Evolutionary conservation across 2,888 invertebrate genomes (phyloP).

Genomic region (Meiosimyza decipiens): DNA sequence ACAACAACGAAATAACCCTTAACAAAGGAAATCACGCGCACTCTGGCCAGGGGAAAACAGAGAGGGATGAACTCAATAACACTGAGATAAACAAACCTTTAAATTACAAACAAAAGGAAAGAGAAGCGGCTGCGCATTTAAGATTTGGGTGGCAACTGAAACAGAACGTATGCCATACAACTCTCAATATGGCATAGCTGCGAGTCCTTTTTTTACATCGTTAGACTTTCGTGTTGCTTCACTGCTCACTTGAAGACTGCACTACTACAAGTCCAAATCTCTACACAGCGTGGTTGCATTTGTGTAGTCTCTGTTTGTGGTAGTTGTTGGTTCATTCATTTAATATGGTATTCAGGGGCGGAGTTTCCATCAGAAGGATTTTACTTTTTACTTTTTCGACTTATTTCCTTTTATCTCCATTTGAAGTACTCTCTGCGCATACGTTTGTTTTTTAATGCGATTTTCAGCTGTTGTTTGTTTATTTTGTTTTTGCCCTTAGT

Average conservation of each 20-base stretch:
- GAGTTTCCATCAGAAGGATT: constrained; percentile 49
- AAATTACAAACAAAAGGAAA: not conserved
- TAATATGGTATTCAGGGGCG: constrained; percentile 50
- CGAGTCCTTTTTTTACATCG: constrained; percentile 9
- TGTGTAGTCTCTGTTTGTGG: constrained; percentile 11
- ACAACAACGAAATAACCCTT: constrained; percentile 20
- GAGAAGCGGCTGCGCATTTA: constrained; percentile 47
- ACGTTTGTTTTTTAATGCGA: constrained; percentile 13
- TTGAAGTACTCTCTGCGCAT: constrained; percentile 32
- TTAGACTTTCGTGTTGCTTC: not conserved
- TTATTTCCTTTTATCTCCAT: constrained; percentile 2
- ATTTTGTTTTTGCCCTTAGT: constrained; percentile 31
- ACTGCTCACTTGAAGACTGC: constrained; percentile 14
- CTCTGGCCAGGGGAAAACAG: constrained; percentile 17
- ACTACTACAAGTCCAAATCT: constrained; percentile 1
- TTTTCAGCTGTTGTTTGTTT: constrained; percentile 28
- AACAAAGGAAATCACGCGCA: constrained; percentile 10
- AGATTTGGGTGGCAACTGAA: constrained; percentile 53
- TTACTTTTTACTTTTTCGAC: constrained; percentile 16
- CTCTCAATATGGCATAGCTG: constrained; percentile 4
- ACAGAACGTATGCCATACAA: not conserved
- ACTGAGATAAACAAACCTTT: too few relatives aligned
- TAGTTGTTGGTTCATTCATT: constrained; percentile 17
- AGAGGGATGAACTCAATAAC: constrained; percentile 30
- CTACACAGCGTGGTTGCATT: constrained; percentile 16